phyloP scores from a whole-genome alignment of 2,888 invertebrate species.

The Oligia fasciuncula region DNA sequence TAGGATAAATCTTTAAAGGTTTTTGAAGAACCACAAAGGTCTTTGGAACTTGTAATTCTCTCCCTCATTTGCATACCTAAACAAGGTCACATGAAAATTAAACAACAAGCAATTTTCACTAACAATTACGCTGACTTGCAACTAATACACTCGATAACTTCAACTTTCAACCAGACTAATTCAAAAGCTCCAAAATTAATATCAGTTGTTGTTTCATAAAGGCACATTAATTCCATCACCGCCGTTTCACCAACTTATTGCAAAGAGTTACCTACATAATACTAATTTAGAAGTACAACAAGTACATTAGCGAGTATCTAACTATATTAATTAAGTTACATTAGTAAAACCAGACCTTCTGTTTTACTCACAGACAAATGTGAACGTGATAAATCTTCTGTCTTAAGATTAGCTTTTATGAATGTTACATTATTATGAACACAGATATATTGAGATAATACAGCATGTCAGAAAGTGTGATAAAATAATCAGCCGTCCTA shows the following conservation, averaged over 20 bases:
- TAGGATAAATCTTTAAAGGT: not conserved
- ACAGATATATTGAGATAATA: conserved; percentile 22
- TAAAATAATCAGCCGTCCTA: not conserved
- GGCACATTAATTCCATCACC: conserved; percentile 55
- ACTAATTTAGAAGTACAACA: conserved; percentile 45
- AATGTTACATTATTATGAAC: conserved; percentile 57
- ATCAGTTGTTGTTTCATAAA: conserved; percentile 59
- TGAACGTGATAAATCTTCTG: conserved; percentile 60
- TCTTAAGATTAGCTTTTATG: conserved; percentile 55
- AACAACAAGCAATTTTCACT: conserved; percentile 26
- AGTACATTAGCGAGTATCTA: conserved; percentile 44
- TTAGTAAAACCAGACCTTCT: conserved; percentile 43
- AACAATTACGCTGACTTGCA: conserved; percentile 49
- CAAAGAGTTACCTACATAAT: conserved; percentile 46
- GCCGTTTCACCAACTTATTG: conserved; percentile 33
- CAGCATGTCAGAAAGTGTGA: not conserved
- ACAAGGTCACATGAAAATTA: conserved; percentile 8
- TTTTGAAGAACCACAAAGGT: not conserved
- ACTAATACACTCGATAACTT: conserved; percentile 44
- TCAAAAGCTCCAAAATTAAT: conserved; percentile 53
- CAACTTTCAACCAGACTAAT: conserved; percentile 48
- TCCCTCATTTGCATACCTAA: not conserved
- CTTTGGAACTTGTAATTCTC: not conserved
- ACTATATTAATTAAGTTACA: conserved; percentile 62
- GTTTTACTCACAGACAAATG: conserved; percentile 63